These are phyloP conservation scores for Elaphurus davidianus DNA, from an alignment of 2,113 vertebrate genomes.

Conservation along the genomic window DNA sequence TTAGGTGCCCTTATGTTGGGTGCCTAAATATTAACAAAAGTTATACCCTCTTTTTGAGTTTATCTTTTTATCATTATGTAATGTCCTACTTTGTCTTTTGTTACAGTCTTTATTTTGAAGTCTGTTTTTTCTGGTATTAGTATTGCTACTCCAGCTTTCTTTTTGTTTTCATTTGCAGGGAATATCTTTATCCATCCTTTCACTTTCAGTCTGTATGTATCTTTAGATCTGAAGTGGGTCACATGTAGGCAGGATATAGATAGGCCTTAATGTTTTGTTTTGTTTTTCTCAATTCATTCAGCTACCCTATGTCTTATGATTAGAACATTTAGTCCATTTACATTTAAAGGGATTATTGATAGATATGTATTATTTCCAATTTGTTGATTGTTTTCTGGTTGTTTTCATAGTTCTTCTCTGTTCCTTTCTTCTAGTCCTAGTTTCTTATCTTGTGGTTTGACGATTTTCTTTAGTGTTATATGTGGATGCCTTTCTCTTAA, in stretches of 20 bases:
- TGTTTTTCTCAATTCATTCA: background rate
- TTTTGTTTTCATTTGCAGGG: background rate
- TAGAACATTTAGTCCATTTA: background rate
- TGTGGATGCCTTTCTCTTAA: background rate
- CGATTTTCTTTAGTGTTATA: background rate
- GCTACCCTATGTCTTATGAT: background rate
- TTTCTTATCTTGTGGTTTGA: background rate
- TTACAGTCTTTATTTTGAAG: background rate
- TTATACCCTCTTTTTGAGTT: background rate
- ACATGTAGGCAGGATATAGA: background rate
- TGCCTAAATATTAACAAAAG: background rate
- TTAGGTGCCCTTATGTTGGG: background rate
- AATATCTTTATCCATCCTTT: background rate
- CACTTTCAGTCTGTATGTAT: background rate
- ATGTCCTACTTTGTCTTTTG: background rate
- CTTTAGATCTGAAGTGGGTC: background rate
- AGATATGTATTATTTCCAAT: background rate
- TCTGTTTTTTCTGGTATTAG: background rate
- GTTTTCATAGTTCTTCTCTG: background rate
- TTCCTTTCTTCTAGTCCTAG: background rate
- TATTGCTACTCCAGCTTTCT: background rate
- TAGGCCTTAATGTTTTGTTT: background rate
- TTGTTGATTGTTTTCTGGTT: background rate
- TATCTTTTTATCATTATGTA: background rate
- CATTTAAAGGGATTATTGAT: background rate